phyloP scores from a whole-genome alignment of 2,113 vertebrate species.

The Myrmecophaga tridactyla region DNA sequence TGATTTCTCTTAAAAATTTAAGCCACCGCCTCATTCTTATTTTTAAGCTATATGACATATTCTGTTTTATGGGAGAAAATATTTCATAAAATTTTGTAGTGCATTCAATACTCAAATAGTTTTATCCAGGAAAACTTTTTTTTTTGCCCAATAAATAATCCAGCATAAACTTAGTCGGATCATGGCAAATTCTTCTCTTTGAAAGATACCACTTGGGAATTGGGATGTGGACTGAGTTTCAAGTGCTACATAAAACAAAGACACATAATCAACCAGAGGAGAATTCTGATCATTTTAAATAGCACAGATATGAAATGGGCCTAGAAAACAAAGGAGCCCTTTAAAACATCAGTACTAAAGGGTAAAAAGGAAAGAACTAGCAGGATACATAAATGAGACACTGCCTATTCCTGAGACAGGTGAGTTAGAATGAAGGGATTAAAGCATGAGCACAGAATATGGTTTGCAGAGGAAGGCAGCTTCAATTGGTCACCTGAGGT shows the following conservation, averaged over 20 bases:
- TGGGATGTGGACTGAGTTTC: not conserved
- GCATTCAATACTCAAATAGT: not conserved
- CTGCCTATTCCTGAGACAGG: not conserved
- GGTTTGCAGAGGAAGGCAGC: not conserved
- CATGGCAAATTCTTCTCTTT: not conserved
- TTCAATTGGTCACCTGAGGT: not conserved
- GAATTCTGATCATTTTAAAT: not conserved
- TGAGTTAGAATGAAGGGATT: not conserved
- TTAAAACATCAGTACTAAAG: not conserved
- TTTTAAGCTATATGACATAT: not conserved
- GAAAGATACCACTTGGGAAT: not conserved
- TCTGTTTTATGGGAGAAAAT: not conserved
- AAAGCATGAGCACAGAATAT: not conserved
- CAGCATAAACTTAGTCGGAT: not conserved
- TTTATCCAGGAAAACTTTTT: not conserved
- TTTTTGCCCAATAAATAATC: not conserved
- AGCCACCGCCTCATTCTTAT: not conserved
- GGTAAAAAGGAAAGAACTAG: not conserved
- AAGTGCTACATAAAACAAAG: not conserved
- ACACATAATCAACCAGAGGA: not conserved
- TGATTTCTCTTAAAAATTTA: not conserved
- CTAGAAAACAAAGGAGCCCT: not conserved
- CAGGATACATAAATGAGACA: not conserved
- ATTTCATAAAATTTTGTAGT: not conserved
- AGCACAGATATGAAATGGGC: not conserved